A percentile compares a stretch with the other conserved stretches of the same genome.
phyloP scores from a whole-genome alignment of 64 coral and sea anemone genomes.

The Anthopleura sola region DNA sequence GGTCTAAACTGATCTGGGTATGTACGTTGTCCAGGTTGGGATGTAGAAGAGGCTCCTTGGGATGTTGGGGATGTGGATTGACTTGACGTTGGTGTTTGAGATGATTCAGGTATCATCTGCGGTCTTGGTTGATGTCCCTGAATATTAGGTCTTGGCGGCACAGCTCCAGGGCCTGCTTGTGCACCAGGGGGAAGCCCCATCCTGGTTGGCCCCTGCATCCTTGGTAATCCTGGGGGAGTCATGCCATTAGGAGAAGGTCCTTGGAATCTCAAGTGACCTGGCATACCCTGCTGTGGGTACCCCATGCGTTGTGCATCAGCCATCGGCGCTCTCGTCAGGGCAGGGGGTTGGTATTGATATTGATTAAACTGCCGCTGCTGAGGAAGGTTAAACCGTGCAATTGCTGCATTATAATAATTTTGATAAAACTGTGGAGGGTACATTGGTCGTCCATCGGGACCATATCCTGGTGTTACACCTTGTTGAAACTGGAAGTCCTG shows the following conservation, averaged over 20 bases:
- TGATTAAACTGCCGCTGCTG: constrained; percentile 65
- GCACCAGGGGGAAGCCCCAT: neutral
- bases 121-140: neutral
- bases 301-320: constrained; percentile 35
- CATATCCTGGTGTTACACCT: constrained; percentile 50
- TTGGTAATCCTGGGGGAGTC: constrained; percentile 19
- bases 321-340: constrained; percentile 41
- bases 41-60: neutral
- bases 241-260: constrained; percentile 46
- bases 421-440: constrained; percentile 92
- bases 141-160: constrained; percentile 2
- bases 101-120: constrained; percentile 15
- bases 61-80: neutral
- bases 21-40: neutral
- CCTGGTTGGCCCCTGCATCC: neutral
- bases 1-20: neutral
- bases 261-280: constrained; percentile 38
- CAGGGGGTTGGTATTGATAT: constrained; percentile 40
- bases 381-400: constrained; percentile 60
- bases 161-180: neutral
- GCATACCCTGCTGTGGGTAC: constrained; percentile 36
- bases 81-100: neutral
- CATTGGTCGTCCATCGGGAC: constrained; percentile 65
- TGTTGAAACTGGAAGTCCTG: constrained; percentile 61
- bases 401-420: constrained; percentile 74